Conservation (phyloP, 2,113 vertebrate genomes). For the Cynopterus brachyotis region DNA sequence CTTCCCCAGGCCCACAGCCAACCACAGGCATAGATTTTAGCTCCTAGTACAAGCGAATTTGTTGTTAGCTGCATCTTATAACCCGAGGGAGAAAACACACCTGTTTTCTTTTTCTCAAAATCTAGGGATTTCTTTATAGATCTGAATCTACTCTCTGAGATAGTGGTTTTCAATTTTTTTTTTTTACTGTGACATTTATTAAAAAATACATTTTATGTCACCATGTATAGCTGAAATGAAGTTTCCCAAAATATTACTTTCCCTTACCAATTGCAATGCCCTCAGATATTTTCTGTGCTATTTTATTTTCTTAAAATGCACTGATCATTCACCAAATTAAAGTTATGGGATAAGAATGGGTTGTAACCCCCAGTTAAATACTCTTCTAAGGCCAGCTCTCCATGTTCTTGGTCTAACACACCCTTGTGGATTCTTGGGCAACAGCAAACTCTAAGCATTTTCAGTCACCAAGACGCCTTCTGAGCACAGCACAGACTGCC, state of each 20-base stretch:
- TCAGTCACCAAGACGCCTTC: background rate
- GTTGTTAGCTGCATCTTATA: background rate
- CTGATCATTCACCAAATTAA: background rate
- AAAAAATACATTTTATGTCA: background rate
- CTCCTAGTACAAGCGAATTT: background rate
- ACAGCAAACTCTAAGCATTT: background rate
- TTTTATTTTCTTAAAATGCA: background rate
- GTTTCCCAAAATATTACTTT: background rate
- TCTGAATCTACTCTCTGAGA: background rate
- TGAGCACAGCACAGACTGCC: background rate
- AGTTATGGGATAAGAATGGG: background rate
- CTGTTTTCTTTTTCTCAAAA: background rate
- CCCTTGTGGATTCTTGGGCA: conserved; percentile 12
- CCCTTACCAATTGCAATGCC: background rate
- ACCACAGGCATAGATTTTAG: background rate
- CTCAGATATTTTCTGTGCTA: background rate
- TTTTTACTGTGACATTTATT: background rate
- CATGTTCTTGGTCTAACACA: background rate
- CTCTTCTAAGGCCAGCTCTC: background rate
- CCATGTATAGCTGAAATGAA: background rate
- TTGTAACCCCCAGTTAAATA: background rate
- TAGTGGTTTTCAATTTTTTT: background rate
- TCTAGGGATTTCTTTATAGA: background rate
- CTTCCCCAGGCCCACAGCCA: background rate
- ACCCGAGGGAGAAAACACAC: background rate